Percentiles rank a stretch among this genome's conserved stretches.
Conservation (phyloP, 2,888 invertebrate genomes). For the Drosophila neonasuta region DNA sequence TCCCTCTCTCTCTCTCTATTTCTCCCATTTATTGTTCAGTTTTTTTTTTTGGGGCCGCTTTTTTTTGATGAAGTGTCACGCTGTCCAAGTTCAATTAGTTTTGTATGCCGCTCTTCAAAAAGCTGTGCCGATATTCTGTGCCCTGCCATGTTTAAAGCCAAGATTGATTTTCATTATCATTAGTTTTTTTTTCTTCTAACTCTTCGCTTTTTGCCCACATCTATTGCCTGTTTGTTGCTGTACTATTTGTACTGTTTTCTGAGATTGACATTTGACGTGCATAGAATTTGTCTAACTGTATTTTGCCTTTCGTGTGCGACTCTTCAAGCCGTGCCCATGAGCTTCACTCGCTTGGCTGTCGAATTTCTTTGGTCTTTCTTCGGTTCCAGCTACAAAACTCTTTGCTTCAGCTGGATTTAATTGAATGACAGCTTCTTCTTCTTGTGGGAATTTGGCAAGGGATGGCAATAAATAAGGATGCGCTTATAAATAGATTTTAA, state of each 20-base stretch:
- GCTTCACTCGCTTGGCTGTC: conserved; percentile 23
- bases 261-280: conserved; percentile 77
- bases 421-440: not conserved
- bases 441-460: not conserved
- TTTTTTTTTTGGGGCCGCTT: conserved; percentile 27
- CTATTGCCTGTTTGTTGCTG: conserved; percentile 32
- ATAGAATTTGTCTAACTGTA: conserved; percentile 78
- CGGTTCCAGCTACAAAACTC: not conserved
- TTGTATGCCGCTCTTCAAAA: conserved; percentile 68
- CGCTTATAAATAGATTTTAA: conserved; percentile 3
- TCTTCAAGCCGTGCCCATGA: conserved; percentile 37
- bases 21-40: conserved; percentile 38
- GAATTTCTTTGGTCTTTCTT: conserved; percentile 20
- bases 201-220: conserved; percentile 11
- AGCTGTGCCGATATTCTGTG: conserved; percentile 57
- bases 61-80: conserved; percentile 74
- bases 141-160: conserved; percentile 59
- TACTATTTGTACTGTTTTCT: conserved; percentile 39
- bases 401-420: not conserved
- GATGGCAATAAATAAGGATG: not conserved
- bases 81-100: conserved; percentile 79
- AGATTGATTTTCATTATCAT: conserved; percentile 70
- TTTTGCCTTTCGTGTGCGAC: conserved; percentile 58
- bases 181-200: conserved; percentile 5
- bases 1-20: not conserved